phyloP scores from a whole-genome alignment of 2,113 vertebrate genomes.

The Polypterus senegalus region DNA sequence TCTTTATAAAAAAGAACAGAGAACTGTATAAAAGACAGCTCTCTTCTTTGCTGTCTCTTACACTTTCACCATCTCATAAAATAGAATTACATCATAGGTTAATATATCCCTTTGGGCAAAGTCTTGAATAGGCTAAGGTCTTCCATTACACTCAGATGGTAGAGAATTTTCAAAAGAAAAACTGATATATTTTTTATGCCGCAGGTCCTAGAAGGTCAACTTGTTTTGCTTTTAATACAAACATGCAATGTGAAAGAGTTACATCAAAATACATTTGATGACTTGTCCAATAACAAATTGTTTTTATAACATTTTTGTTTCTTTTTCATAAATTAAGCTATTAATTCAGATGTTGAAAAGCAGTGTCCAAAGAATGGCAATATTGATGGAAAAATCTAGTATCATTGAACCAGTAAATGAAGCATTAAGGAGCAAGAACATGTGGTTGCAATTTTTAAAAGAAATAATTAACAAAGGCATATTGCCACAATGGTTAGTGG shows the following conservation, averaged over 20 bases:
- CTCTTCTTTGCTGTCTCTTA: constrained; percentile 6
- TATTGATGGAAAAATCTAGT: too few species aligned
- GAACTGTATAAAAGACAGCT: background rate
- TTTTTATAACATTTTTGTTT: too few species aligned
- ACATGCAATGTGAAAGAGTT: background rate
- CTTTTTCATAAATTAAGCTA: too few species aligned
- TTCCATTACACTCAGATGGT: constrained; percentile 4
- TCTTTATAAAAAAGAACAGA: background rate
- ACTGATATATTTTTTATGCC: constrained; percentile 7
- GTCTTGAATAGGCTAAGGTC: background rate
- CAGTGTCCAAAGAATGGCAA: too few species aligned
- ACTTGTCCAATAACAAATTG: too few species aligned
- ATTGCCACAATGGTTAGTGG: too few species aligned
- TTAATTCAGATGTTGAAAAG: too few species aligned
- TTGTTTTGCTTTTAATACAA: background rate
- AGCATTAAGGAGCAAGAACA: too few species aligned
- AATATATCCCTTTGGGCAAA: constrained; percentile 3
- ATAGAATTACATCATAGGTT: constrained; percentile 11
- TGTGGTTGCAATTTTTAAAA: too few species aligned
- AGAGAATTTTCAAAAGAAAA: background rate
- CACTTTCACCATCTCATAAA: background rate
- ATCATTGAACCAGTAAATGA: too few species aligned
- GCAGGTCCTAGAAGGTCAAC: constrained; percentile 1
- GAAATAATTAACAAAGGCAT: too few species aligned
- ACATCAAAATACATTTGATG: too few species aligned